Base-by-base conservation (phyloP, 2,113 vertebrate genomes). In the Anser cygnoides region DNA sequence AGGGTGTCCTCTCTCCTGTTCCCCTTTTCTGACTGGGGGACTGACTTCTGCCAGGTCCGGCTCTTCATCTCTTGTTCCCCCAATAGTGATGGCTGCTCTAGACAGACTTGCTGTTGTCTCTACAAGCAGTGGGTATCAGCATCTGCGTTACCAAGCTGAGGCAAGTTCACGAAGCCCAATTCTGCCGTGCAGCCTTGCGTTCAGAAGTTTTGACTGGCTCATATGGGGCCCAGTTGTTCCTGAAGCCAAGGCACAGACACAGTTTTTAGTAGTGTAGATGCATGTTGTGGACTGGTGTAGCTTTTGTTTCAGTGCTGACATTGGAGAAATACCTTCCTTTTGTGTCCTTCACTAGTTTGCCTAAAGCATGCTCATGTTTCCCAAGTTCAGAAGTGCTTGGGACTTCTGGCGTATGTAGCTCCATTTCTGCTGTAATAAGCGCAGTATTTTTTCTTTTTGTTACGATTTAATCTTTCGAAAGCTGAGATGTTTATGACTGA, bases 361-460 rank as follows among this genome's bases (percentile, higher is more conserved):
- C 2, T 29, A 35, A 90, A 73, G n/a, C 65, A 11, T 0, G 0
- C 8, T 76, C 13, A 6, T 5, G 20, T 15, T 57, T 84, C 6
- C n/a, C 23, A 68, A 61, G 14, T 57, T n/a, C 10, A 37, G 35
- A 61, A 54, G 17, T n/a, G 22, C 37, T 89, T 23, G 18, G 33
- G 43, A 43, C 76, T 93, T 73, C 39, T 14, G 6, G 18, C 20
- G 20, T 22, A 7, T 52, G 33, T 61, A 66, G 39, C 7, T 77
- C 14, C 10, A 8, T 83, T 80, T 80, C 58, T 86, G 31, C 75
- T 80, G 79, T 43, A 65, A 11, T 8, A 75, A 75, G 17, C 58
- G 33, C 57, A 65, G 7, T 46, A 4, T n/a, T 78, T 61, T 44
- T 7, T 29, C 9, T 14, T 65, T 62, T 25, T 67, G 3, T 62